Percentiles rank a stretch among this genome's conserved stretches.
Evolutionary conservation across 2,113 vertebrate species (phyloP).

Genomic region (Oceanites oceanicus): DNA sequence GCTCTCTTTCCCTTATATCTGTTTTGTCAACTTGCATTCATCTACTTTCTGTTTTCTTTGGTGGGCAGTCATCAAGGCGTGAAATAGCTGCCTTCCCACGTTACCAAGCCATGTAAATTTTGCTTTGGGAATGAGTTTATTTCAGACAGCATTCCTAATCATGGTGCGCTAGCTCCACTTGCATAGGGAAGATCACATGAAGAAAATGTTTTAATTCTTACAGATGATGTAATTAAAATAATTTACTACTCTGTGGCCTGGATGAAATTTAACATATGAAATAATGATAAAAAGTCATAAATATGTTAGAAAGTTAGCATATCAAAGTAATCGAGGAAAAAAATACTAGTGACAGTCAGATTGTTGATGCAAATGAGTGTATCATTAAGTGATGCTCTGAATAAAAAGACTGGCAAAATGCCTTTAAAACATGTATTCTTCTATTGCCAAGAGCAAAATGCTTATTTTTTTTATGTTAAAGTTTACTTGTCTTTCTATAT

Average conservation of each 20-base stretch:
- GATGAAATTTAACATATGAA: background rate
- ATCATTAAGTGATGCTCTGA: constrained; percentile 43
- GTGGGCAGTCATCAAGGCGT: constrained; percentile 59
- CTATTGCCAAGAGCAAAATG: constrained; percentile 27
- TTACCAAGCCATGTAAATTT: constrained; percentile 16
- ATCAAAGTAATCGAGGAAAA: constrained; percentile 31
- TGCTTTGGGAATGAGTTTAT: constrained; percentile 10
- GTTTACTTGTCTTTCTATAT: constrained; percentile 31
- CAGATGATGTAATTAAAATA: background rate
- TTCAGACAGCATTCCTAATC: constrained; percentile 3
- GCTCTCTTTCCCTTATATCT: constrained; percentile 1
- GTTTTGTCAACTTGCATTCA: constrained; percentile 52
- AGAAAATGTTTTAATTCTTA: constrained; percentile 7
- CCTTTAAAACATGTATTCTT: constrained; percentile 11
- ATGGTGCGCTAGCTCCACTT: background rate
- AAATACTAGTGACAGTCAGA: constrained; percentile 12
- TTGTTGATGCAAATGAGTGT: constrained; percentile 42
- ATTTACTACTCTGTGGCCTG: background rate
- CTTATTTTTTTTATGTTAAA: background rate
- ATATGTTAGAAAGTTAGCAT: constrained; percentile 51
- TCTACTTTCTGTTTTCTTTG: constrained; percentile 61
- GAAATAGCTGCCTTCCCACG: constrained; percentile 46
- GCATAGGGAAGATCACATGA: background rate
- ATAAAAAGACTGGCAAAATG: constrained; percentile 38
- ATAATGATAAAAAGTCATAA: constrained; percentile 31